Evolutionary conservation across 1,140 invertebrate species (phyloP), one percentile per base, ranked within the genome.

Genomic region (Ectropis grisescens): DNA sequence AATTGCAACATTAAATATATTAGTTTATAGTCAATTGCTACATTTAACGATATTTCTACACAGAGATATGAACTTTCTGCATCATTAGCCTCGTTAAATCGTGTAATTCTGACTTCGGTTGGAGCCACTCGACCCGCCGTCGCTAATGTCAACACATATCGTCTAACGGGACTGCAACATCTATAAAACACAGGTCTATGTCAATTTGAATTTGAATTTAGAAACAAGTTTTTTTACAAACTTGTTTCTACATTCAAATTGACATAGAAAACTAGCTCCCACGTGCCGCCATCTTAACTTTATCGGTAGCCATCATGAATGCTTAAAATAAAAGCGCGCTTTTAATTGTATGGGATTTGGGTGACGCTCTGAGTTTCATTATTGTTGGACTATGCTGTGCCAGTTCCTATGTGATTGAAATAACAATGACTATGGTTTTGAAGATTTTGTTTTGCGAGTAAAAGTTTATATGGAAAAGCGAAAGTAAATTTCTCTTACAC

Each of bases 211-310:
- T n/a, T n/a, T n/a, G n/a, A n/a, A n/a, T n/a, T n/a, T n/a, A n/a
- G 28, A 29, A 33, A 26, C 27, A 42, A 34, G 31, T 36, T 28
- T 47, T 49, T 58, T 45, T 33, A 30, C 35, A 36, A 48, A 58
- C 54, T 42, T 46, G 58, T 62, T 68, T 57, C 42, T 56, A 41
- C 50, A 64, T 41, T 42, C 37, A 38, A 51, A 52, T 55, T 64
- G 57, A 60, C 62, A 69, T 52, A 57, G 47, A 68, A 66, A 70
- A 68, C 60, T 46, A 32, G 26, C 11, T 58, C 55, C 51, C 62
- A 61, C 57, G 54, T 48, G 46, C 32, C 14, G 32, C 25, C 23
- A 40, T 41, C 38, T 41, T 19, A 28, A 47, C 37, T 37, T 57
- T 50, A 66, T 59, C 45, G n/a, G 23, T 11, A 5, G 39, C 30